phyloP scores from a whole-genome alignment of 2,113 vertebrate genomes.

The Poeciliopsis turrubarensis region DNA sequence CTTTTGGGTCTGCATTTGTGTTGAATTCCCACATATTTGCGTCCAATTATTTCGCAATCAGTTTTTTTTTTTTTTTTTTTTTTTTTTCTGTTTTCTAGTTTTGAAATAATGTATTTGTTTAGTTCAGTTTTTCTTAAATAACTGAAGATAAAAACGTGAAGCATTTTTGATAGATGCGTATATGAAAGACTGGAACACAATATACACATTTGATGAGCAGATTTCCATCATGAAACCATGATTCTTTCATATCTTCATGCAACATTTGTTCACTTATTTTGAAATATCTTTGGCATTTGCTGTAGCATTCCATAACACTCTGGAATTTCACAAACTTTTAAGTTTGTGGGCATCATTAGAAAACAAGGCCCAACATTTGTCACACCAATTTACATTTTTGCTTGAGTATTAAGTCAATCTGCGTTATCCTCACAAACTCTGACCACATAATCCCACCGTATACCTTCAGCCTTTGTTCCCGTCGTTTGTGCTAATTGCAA shows the following conservation, averaged over 20 bases:
- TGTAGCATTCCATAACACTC: neutral
- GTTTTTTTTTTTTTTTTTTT: no score
- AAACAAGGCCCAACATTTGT: neutral
- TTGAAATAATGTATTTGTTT: no score
- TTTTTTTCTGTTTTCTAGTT: no score
- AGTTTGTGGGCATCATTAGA: constrained; percentile 22
- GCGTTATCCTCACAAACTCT: constrained; percentile 30
- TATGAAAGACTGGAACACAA: neutral
- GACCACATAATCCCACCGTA: constrained; percentile 24
- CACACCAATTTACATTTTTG: neutral
- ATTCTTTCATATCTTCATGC: neutral
- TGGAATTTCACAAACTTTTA: constrained; percentile 7
- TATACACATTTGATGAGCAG: neutral
- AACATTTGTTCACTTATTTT: constrained; percentile 3
- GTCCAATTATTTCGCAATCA: no score
- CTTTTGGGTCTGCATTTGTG: no score
- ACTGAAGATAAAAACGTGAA: neutral
- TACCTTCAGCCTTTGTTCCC: constrained; percentile 38
- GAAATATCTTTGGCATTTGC: neutral
- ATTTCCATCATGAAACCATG: constrained; percentile 9
- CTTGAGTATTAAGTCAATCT: constrained; percentile 11
- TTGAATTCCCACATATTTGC: no score
- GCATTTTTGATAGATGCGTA: neutral
- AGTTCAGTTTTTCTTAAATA: neutral
- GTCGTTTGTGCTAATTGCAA: constrained; percentile 53